phyloP scores from a whole-genome alignment of 2,113 vertebrate species.

The Oncorhynchus tshawytscha region DNA sequence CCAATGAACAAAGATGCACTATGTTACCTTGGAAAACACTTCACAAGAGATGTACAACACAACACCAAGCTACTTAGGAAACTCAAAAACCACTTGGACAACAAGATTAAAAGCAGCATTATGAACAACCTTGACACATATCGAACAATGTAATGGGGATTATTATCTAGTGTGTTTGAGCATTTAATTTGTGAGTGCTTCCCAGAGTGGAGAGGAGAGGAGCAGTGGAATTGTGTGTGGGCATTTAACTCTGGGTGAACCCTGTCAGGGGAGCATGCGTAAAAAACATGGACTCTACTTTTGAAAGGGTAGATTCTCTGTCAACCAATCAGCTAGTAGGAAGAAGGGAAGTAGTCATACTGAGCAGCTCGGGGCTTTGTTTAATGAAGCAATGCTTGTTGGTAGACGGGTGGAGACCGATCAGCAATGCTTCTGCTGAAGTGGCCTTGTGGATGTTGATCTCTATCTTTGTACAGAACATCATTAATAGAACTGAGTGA shows the following conservation, averaged over 20 bases:
- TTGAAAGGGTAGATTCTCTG: conserved; percentile 54
- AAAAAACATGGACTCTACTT: conserved; percentile 40
- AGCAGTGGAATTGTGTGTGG: conserved; percentile 46
- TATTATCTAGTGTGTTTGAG: conserved; percentile 31
- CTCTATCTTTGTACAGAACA: no score
- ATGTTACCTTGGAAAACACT: no score
- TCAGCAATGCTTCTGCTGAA: no score
- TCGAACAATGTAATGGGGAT: conserved; percentile 18
- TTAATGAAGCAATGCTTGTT: conserved; percentile 18
- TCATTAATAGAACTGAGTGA: no score
- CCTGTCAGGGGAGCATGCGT: conserved; percentile 46
- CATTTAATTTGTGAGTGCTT: conserved; percentile 25
- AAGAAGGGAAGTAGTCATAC: conserved; percentile 33
- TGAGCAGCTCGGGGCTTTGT: neutral
- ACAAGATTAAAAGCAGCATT: neutral
- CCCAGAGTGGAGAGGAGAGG: neutral
- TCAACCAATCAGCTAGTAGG: conserved; percentile 43
- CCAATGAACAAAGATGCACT: no score
- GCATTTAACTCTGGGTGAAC: conserved; percentile 64
- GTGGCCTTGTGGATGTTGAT: no score
- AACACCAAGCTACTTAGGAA: neutral
- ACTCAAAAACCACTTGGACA: neutral
- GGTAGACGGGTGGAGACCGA: conserved; percentile 15
- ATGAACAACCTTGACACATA: neutral
- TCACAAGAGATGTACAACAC: no score